Conservation (phyloP, 1,140 invertebrate species). For the Zaprionus tsacasi region DNA sequence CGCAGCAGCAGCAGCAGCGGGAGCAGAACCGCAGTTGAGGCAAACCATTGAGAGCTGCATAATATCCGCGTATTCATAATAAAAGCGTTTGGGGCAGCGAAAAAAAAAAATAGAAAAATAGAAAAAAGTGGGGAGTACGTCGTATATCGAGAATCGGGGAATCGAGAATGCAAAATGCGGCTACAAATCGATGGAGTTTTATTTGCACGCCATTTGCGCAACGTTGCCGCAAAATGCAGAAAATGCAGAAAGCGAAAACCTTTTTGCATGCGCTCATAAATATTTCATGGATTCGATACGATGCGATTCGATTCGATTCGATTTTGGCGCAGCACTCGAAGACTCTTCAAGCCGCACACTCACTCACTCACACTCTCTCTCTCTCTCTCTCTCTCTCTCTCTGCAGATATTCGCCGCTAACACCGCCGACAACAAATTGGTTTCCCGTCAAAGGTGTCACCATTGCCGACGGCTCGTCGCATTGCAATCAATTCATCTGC, state of each 20-base stretch:
- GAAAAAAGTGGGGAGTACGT: neutral
- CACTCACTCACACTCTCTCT: constrained; percentile 10
- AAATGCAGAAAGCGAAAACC: constrained; percentile 43
- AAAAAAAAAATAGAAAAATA: neutral
- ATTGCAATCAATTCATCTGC: constrained; percentile 86
- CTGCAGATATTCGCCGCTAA: constrained; percentile 83
- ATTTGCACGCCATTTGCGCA: constrained; percentile 56
- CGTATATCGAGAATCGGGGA: neutral
- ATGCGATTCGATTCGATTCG: constrained; percentile 67
- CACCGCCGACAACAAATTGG: constrained; percentile 83
- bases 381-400: constrained; percentile 20
- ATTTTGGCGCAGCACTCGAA: constrained; percentile 74
- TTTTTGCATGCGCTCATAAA: constrained; percentile 77
- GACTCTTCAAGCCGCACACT: constrained; percentile 14
- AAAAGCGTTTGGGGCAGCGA: constrained; percentile 34
- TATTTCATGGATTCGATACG: constrained; percentile 75
- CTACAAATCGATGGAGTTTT: constrained; percentile 62
- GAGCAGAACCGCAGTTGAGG: constrained; percentile 22
- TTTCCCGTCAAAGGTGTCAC: constrained; percentile 87
- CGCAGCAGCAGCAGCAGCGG: constrained; percentile 19
- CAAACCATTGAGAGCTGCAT: constrained; percentile 57
- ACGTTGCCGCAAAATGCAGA: constrained; percentile 54
- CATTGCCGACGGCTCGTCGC: constrained; percentile 90
- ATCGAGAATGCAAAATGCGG: constrained; percentile 32
- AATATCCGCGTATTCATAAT: constrained; percentile 62